Conservation (phyloP, 2,797 vertebrate genomes). For the Micrastur ruficollis region DNA sequence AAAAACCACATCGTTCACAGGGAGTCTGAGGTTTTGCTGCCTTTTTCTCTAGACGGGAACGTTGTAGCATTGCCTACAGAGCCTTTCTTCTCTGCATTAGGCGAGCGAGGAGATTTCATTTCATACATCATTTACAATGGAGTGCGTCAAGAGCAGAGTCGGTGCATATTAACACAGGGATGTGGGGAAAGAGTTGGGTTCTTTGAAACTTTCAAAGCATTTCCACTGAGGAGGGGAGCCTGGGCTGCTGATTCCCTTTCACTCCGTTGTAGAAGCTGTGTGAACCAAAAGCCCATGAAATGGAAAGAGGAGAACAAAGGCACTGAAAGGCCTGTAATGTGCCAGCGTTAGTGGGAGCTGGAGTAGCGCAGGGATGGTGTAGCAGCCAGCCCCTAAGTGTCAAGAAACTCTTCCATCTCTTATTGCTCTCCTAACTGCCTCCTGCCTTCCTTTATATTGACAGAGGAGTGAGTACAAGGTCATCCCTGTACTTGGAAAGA, state of each 20-base stretch:
- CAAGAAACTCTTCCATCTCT: not conserved
- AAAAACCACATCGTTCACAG: not conserved
- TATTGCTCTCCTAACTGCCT: not conserved
- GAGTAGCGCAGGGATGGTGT: not conserved
- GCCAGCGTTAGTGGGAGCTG: not conserved
- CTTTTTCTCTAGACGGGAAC: conserved; percentile 20
- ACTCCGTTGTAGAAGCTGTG: not conserved
- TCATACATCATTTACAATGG: conserved; percentile 71
- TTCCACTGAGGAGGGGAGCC: conserved; percentile 7
- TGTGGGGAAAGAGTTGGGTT: conserved; percentile 38
- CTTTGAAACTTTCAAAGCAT: conserved; percentile 64
- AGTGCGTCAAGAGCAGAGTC: conserved; percentile 24
- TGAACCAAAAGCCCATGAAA: conserved; percentile 1
- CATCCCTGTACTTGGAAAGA: not conserved
- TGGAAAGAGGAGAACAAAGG: conserved; percentile 24
- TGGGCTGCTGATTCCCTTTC: conserved; percentile 17
- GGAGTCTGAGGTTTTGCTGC: conserved; percentile 1
- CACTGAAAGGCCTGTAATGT: not conserved
- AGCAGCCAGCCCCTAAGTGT: not conserved
- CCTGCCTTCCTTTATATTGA: not conserved
- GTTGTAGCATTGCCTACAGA: conserved; percentile 56
- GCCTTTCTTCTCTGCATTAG: conserved; percentile 61
- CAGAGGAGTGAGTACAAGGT: not conserved
- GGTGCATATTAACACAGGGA: conserved; percentile 61
- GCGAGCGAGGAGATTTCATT: conserved; percentile 64